These are phyloP conservation scores for Euwallacea fornicatus DNA, from an alignment of 1,140 invertebrate genomes.

Conservation along the genomic window DNA sequence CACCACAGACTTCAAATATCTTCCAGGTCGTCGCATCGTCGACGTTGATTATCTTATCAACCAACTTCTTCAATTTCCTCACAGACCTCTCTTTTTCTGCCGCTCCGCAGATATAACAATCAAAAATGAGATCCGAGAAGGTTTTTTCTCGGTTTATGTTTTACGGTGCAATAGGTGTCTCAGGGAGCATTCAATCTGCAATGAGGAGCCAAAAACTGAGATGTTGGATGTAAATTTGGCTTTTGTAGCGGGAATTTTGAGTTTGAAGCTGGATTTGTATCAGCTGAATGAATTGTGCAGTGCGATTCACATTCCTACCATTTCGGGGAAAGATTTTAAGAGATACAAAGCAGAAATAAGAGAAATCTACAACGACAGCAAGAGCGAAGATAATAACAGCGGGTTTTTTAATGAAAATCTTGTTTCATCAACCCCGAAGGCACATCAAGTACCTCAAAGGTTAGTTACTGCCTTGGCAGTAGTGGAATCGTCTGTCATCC, in stretches of 20 bases:
- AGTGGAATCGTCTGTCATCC: neutral
- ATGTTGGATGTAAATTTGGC: constrained; percentile 39
- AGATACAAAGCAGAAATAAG: constrained; percentile 34
- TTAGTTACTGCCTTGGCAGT: neutral
- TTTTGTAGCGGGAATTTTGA: constrained; percentile 38
- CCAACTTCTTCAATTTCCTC: constrained; percentile 37
- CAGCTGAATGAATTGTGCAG: constrained; percentile 40
- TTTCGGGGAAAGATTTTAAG: constrained; percentile 33
- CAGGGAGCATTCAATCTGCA: constrained; percentile 33
- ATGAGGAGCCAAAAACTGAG: constrained; percentile 38
- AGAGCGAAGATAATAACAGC: constrained; percentile 1
- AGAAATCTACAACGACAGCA: constrained; percentile 32
- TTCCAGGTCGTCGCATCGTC: constrained; percentile 40
- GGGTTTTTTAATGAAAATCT: constrained; percentile 11
- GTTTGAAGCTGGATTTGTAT: constrained; percentile 35
- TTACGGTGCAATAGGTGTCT: constrained; percentile 31
- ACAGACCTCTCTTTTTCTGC: constrained; percentile 34
- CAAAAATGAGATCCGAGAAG: constrained; percentile 38
- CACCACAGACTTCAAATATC: constrained; percentile 32
- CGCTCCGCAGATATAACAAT: constrained; percentile 29
- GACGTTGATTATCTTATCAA: constrained; percentile 38
- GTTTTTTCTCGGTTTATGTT: constrained; percentile 39
- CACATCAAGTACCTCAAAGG: neutral
- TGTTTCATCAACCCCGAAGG: constrained; percentile 30
- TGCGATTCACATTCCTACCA: constrained; percentile 34